These are phyloP conservation scores for Sebastes vulpes DNA, from an alignment of 2,797 vertebrate genomes.

Conservation along the genomic window DNA sequence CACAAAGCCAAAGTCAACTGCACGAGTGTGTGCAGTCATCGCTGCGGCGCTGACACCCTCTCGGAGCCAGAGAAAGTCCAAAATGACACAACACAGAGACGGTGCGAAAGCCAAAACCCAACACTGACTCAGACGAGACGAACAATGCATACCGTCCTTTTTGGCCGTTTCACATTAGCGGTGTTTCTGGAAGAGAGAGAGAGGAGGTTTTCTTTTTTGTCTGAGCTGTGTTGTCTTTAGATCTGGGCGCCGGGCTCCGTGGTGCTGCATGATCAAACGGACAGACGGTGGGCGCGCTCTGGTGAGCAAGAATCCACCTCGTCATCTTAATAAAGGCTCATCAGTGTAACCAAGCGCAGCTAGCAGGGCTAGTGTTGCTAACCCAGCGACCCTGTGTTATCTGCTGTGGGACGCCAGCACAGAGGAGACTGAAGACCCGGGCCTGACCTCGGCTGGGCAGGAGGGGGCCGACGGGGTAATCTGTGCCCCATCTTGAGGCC, in stretches of 20 bases:
- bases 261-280: slow-evolving; percentile 70
- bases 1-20: slow-evolving; percentile 27
- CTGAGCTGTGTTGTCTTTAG: slow-evolving; percentile 63
- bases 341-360: slow-evolving; percentile 63
- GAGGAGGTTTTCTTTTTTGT: slow-evolving; percentile 41
- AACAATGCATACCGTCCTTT: slow-evolving; percentile 72
- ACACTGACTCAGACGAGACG: slow-evolving; percentile 59
- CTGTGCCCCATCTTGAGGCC: slow-evolving; percentile 57
- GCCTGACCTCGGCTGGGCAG: slow-evolving; percentile 56
- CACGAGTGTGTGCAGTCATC: slow-evolving; percentile 6
- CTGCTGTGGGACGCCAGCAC: slow-evolving; percentile 36
- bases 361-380: slow-evolving; percentile 54
- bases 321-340: slow-evolving; percentile 82
- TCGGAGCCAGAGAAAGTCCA: slow-evolving; percentile 35
- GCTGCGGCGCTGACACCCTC: slow-evolving; percentile 10
- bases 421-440: slow-evolving; percentile 38
- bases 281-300: slow-evolving; percentile 33
- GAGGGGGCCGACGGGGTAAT: slow-evolving; percentile 41
- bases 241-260: slow-evolving; percentile 33
- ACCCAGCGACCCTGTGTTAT: slow-evolving; percentile 50
- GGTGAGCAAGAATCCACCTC: slow-evolving; percentile 79
- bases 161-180: slow-evolving; percentile 70
- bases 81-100: slow-evolving; percentile 50
- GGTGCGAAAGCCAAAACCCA: slow-evolving; percentile 41
- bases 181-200: slow-evolving; percentile 46